Percentiles rank a stretch among this genome's conserved stretches.
phyloP scores from a whole-genome alignment of 2,888 invertebrate species.

The Drosophila rellima region DNA sequence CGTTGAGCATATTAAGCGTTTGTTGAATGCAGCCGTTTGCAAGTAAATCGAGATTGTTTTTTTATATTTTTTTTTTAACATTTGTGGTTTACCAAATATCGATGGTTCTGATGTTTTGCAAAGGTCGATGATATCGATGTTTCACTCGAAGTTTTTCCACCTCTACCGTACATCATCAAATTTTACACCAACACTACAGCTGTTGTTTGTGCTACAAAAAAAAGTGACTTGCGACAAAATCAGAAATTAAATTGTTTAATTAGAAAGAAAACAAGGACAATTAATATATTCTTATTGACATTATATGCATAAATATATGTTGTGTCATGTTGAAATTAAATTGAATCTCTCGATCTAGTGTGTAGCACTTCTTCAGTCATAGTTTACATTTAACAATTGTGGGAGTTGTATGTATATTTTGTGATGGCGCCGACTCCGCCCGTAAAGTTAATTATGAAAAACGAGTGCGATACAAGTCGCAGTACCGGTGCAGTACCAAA shows the following conservation, averaged over 20 bases:
- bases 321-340: conserved; percentile 1
- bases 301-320: not conserved
- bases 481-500: conserved; percentile 75
- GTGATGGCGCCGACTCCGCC: conserved; percentile 55
- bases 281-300: not conserved
- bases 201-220: conserved; percentile 33
- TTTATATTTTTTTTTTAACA: too few species aligned
- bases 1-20: too few species aligned
- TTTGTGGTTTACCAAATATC: too few species aligned
- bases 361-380: conserved; percentile 6
- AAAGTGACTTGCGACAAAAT: conserved; percentile 9
- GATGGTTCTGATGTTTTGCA: too few species aligned
- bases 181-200: conserved; percentile 34
- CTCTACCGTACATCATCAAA: too few species aligned
- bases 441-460: conserved; percentile 60
- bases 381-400: conserved; percentile 33
- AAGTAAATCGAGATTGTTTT: too few species aligned
- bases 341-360: conserved; percentile 6
- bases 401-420: conserved; percentile 39
- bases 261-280: not conserved
- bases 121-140: too few species aligned
- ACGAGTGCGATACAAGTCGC: conserved; percentile 42
- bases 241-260: not conserved
- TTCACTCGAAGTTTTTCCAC: too few species aligned
- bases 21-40: too few species aligned